Base-by-base conservation (phyloP, 2,113 vertebrate genomes). In the Nothocercus julius region DNA sequence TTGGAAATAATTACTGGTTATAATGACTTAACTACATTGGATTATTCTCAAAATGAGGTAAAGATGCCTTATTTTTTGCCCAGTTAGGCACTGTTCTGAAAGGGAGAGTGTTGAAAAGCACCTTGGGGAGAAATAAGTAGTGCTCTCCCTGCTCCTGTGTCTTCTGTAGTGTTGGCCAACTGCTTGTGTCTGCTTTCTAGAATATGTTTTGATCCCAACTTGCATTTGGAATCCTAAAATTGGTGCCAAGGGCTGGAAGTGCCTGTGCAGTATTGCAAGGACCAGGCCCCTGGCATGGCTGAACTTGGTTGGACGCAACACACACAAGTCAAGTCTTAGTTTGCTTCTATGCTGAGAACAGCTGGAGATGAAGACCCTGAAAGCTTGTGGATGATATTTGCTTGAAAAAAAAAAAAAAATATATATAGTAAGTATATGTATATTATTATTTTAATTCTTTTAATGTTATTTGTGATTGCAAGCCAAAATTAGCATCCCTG, bases 281-380 rank as follows among this genome's bases (percentile, higher is more conserved):
- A 27, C 17, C 3, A 32, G 24, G 34, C 21, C 54, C 44, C 0
- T 2, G 28, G 36, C 7, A 5, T 8, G 17, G 21, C 3, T 58
- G 68, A 58, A 42, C 30, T 54, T 36, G 9, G 73, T 18, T 10
- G 59, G 64, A 61, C 53, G 5, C 45, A 20, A 8, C 0, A 58
- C 54, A 14, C 54, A 30, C 54, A 16, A 58, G 16, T 58, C 54
- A 0, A 44, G 27, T 42, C 45, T 6, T 4, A 14, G 49, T 88
- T 83, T 63, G 25, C 34, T 19, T 87, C 47, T 13, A 0, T 7
- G 18, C 21, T 66, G 36, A 40, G 49, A 74, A 54, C 3, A 17
- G 24, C 38, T 19, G 1, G 44, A 63, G n/a, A 1, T 6, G 27
- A 83, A 85, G 36, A 83, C 4, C 49, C 40, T 3, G 1, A 61